These are phyloP conservation scores for Phyllotreta striolata DNA, from an alignment of 2,888 invertebrate genomes.

Conservation along the genomic window DNA sequence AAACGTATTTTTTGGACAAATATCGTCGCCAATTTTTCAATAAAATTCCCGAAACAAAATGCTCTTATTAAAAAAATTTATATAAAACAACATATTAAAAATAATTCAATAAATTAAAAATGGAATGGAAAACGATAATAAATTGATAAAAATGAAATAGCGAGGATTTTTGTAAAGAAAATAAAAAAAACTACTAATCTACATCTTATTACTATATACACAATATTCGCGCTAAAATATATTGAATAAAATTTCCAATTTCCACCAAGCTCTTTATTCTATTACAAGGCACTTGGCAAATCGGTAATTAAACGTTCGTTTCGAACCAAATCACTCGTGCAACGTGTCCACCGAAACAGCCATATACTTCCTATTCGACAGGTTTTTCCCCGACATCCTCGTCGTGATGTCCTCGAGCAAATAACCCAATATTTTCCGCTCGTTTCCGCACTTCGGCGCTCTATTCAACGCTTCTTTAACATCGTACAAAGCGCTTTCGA, in stretches of 20 bases:
- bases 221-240: background rate
- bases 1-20: no score
- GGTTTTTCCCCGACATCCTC: conserved; percentile 58
- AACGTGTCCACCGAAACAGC: conserved; percentile 59
- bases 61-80: no score
- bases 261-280: background rate
- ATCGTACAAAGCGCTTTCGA: conserved; percentile 80
- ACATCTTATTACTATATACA: conserved; percentile 8
- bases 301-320: background rate
- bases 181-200: conserved; percentile 21
- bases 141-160: conserved; percentile 16
- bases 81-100: conserved; percentile 2
- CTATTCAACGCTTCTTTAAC: conserved; percentile 80
- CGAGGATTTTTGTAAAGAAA: conserved; percentile 13
- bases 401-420: conserved; percentile 78
- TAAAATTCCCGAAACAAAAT: conserved; percentile 3
- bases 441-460: conserved; percentile 73
- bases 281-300: conserved; percentile 8
- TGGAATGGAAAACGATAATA: conserved; percentile 31
- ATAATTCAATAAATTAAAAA: conserved; percentile 26
- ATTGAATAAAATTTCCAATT: background rate
- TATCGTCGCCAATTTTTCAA: no score
- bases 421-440: conserved; percentile 76
- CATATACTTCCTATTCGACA: conserved; percentile 53
- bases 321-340: conserved; percentile 51